Percentiles rank a stretch among this genome's conserved stretches.
These are phyloP conservation scores for Eumerus sabulonum DNA, from an alignment of 2,888 invertebrate species.

Conservation along the genomic window DNA sequence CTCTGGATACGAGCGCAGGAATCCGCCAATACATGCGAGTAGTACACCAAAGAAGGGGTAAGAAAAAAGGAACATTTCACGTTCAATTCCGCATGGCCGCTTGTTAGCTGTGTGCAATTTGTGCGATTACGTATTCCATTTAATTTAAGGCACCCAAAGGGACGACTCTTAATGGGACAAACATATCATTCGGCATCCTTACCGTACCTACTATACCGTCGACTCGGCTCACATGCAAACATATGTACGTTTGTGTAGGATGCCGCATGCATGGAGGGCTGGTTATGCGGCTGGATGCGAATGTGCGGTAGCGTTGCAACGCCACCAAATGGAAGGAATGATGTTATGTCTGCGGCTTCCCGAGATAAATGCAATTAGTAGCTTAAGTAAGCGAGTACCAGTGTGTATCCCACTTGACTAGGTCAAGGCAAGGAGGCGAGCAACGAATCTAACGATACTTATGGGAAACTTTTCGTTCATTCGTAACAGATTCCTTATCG, in stretches of 20 bases:
- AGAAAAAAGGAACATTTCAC: slow-evolving; percentile 20
- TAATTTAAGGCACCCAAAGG: slow-evolving; percentile 66
- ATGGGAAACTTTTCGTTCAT: too few relatives aligned
- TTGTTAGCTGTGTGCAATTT: slow-evolving; percentile 48
- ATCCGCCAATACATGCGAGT: slow-evolving; percentile 6
- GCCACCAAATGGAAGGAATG: slow-evolving; percentile 7
- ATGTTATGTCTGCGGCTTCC: slow-evolving; percentile 49
- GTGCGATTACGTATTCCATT: slow-evolving; percentile 61
- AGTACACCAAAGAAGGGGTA: too few relatives aligned
- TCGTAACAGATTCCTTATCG: too few relatives aligned
- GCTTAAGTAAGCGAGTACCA: slow-evolving; percentile 23
- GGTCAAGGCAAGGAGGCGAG: too few relatives aligned
- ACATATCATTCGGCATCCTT: slow-evolving; percentile 43
- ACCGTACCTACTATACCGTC: not conserved
- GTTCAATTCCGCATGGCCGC: slow-evolving; percentile 41
- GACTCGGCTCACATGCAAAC: not conserved
- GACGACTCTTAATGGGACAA: slow-evolving; percentile 51
- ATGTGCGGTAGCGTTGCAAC: slow-evolving; percentile 16
- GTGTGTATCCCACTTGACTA: too few relatives aligned
- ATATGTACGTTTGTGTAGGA: too few relatives aligned
- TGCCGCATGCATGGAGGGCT: slow-evolving; percentile 12
- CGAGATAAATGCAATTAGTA: slow-evolving; percentile 61
- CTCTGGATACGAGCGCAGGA: slow-evolving; percentile 38
- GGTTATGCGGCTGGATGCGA: too few relatives aligned
- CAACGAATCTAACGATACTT: too few relatives aligned